Conservation (phyloP, 2,797 vertebrate genomes). For the Smutsia gigantea region DNA sequence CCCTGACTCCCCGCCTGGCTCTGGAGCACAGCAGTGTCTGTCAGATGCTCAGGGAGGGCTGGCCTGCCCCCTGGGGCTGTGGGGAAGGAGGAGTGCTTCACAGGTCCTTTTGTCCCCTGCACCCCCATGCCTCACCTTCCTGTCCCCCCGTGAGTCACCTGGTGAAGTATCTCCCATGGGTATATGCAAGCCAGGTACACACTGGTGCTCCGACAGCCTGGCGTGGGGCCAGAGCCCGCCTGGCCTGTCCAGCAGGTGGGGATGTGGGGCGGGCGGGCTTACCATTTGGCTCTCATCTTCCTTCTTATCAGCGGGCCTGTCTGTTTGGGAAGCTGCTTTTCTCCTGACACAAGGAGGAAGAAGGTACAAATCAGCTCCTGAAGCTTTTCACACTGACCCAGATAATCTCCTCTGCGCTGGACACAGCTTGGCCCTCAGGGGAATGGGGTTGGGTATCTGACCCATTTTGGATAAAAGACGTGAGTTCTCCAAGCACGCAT, state of each 20-base stretch:
- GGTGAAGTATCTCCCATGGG: rapidly evolving
- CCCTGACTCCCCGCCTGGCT: not conserved
- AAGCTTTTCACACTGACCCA: rapidly evolving
- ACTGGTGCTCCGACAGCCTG: not conserved
- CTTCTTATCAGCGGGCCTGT: conserved; percentile 95
- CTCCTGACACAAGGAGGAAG: conserved; percentile 88
- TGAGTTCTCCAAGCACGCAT: not conserved
- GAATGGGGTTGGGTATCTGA: not conserved
- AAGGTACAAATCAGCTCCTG: conserved; percentile 59
- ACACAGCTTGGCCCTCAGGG: not conserved
- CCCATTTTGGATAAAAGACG: not conserved
- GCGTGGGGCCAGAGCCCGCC: rapidly evolving
- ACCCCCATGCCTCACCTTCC: not conserved
- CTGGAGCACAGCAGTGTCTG: not conserved
- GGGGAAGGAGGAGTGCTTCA: not conserved
- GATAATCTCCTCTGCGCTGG: not conserved
- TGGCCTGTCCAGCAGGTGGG: rapidly evolving
- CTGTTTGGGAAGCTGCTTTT: conserved; percentile 96
- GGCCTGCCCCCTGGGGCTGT: not conserved
- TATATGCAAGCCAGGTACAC: rapidly evolving
- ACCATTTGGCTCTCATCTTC: conserved; percentile 97
- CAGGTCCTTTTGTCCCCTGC: not conserved
- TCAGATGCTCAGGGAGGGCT: rapidly evolving
- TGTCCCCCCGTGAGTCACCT: rapidly evolving
- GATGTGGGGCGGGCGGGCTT: conserved; percentile 74